Evolutionary conservation across 2,888 invertebrate genomes (phyloP).

Genomic region (Xestia ashworthii): DNA sequence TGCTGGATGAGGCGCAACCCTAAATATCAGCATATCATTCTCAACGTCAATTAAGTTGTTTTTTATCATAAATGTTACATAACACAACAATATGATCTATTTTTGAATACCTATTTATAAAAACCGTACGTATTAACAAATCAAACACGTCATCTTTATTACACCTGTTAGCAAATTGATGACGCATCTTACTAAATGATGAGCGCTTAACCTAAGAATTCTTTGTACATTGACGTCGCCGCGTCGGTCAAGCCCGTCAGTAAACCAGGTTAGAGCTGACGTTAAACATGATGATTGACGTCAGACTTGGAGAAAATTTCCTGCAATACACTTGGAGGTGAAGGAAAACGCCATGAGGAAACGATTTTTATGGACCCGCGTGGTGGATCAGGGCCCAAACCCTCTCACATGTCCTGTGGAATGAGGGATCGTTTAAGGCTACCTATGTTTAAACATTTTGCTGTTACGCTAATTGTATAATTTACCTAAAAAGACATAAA

Average conservation of each 20-base stretch:
- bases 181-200: conserved; percentile 15
- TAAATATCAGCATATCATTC: background rate
- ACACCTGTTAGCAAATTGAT: background rate
- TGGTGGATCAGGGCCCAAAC: background rate
- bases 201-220: conserved; percentile 5
- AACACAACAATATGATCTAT: background rate
- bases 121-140: background rate
- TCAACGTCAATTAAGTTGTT: background rate
- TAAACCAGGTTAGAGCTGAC: background rate
- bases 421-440: no score
- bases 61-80: background rate
- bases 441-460: no score
- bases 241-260: background rate
- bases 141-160: background rate
- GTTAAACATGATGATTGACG: conserved; percentile 11
- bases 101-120: background rate
- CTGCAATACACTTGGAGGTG: background rate
- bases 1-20: background rate
- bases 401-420: background rate
- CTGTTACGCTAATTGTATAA: no score
- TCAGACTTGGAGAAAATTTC: conserved; percentile 11
- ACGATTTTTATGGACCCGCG: background rate
- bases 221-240: conserved; percentile 18
- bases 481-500: no score
- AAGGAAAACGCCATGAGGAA: background rate